phyloP scores from a whole-genome alignment of 1,140 invertebrate genomes.

The Trichonephila clavata region DNA sequence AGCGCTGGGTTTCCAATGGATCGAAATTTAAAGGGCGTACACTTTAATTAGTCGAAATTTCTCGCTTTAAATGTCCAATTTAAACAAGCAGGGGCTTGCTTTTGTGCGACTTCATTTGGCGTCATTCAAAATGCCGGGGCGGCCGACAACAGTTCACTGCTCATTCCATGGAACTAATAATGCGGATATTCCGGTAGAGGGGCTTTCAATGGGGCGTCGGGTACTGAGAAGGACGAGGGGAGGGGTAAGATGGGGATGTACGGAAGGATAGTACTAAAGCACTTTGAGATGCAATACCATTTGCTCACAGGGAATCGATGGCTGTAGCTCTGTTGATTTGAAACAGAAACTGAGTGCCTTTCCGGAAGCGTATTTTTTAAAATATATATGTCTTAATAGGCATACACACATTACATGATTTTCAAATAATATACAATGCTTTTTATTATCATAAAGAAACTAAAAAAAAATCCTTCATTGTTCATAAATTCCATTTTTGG shows the following conservation, averaged over 20 bases:
- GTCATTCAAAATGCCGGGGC: constrained; percentile 6
- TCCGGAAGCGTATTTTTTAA: not conserved
- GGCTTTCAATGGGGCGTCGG: constrained; percentile 35
- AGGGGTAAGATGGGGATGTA: not conserved
- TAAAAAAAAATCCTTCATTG: too few species aligned
- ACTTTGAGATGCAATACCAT: not conserved
- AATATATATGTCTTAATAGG: too few species aligned
- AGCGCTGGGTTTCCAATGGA: constrained; percentile 2
- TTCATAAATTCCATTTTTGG: too few species aligned
- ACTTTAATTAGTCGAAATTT: constrained; percentile 66
- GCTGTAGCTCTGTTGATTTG: not conserved
- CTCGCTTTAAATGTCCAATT: constrained; percentile 67
- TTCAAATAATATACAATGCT: too few species aligned
- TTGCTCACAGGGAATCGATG: not conserved
- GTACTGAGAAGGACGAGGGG: not conserved
- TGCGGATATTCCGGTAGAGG: constrained; percentile 44
- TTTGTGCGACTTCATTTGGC: constrained; percentile 64
- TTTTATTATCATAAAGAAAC: too few species aligned
- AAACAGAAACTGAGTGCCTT: not conserved
- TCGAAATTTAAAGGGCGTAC: constrained; percentile 58
- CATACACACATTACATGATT: too few species aligned
- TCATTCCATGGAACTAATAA: constrained; percentile 51
- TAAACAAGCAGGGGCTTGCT: constrained; percentile 48
- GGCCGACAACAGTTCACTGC: constrained; percentile 22
- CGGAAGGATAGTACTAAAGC: not conserved